A percentile compares a stretch with the other conserved stretches of the same genome.
Evolutionary conservation across 2,888 invertebrate genomes (phyloP).

Genomic region (Lasioglossum villosulum): DNA sequence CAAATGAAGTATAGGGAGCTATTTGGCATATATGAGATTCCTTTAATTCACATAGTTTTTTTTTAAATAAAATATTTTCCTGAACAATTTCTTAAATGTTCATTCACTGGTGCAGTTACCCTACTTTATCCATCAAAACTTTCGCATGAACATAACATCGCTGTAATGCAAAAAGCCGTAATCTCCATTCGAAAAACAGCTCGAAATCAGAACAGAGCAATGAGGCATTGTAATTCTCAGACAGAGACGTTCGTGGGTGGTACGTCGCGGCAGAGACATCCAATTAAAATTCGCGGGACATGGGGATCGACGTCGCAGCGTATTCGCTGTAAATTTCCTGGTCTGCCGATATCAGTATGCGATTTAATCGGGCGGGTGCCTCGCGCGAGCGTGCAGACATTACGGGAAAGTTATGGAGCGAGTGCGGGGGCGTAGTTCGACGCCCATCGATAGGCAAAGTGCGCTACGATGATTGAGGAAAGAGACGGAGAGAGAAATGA

Average conservation of each 20-base stretch:
- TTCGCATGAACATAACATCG: too few relatives aligned
- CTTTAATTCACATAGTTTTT: too few relatives aligned
- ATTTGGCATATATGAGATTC: too few relatives aligned
- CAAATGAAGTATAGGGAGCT: too few relatives aligned
- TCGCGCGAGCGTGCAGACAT: conserved; percentile 35
- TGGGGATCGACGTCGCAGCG: conserved; percentile 32
- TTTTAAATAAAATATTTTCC: too few relatives aligned
- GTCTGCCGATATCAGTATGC: conserved; percentile 71
- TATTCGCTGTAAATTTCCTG: conserved; percentile 62
- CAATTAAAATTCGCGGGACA: conserved; percentile 52
- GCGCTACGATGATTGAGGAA: conserved; percentile 54
- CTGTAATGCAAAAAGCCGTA: not conserved
- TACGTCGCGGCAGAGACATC: conserved; percentile 21
- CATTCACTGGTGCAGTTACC: too few relatives aligned
- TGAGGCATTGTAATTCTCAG: not conserved
- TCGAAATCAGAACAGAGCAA: not conserved
- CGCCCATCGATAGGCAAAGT: conserved; percentile 65
- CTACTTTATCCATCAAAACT: not conserved
- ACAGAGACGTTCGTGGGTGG: not conserved
- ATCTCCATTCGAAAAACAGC: not conserved
- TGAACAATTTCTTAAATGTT: too few relatives aligned
- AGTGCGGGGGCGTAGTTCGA: conserved; percentile 49
- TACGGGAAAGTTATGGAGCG: conserved; percentile 66
- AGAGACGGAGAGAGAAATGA: conserved; percentile 19
- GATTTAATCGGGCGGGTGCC: conserved; percentile 54